phyloP scores from a whole-genome alignment of 2,113 vertebrate species.

The Sula dactylatra region DNA sequence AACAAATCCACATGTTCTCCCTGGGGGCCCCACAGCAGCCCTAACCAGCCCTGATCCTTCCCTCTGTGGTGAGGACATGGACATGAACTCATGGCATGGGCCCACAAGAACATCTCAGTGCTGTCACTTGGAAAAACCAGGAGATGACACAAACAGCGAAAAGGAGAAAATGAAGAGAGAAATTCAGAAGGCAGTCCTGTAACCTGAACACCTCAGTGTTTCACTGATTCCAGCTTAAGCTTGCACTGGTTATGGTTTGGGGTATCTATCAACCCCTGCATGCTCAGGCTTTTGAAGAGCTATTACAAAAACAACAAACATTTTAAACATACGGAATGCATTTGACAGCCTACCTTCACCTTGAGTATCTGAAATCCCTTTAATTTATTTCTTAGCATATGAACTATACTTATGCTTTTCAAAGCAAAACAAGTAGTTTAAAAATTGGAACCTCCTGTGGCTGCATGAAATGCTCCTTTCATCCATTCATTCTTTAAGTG shows the following conservation, averaged over 20 bases:
- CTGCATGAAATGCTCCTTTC: conserved; percentile 5
- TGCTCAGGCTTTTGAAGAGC: neutral
- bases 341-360: neutral
- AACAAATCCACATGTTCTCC: neutral
- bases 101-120: neutral
- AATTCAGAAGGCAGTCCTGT: neutral
- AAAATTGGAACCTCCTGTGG: neutral
- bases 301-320: neutral
- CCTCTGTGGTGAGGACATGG: neutral
- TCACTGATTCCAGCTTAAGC: neutral
- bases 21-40: neutral
- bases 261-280: neutral
- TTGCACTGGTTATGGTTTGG: neutral
- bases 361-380: neutral
- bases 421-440: neutral
- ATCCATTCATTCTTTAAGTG: neutral
- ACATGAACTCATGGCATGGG: neutral
- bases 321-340: neutral
- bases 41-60: neutral
- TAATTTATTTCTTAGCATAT: neutral
- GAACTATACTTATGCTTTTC: neutral
- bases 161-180: neutral
- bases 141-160: neutral
- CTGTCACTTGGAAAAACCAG: neutral
- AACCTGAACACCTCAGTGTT: neutral